These are phyloP conservation scores for Centrocercus urophasianus DNA, from an alignment of 2,113 vertebrate genomes.

Conservation along the genomic window DNA sequence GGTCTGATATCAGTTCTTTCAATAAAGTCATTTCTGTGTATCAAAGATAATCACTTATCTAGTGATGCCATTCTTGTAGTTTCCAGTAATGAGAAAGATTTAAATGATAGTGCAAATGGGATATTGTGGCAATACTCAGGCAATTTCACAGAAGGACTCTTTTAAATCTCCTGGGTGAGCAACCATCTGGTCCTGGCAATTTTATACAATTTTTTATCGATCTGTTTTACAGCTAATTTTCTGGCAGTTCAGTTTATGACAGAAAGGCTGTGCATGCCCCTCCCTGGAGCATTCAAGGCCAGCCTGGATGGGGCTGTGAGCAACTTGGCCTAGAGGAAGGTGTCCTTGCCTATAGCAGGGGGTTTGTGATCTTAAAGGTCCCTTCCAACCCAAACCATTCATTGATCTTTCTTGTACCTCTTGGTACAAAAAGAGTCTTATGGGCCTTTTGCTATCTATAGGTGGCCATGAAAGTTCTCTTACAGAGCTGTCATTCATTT, in stretches of 20 bases:
- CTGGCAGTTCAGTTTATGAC: background rate
- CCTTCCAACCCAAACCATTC: background rate
- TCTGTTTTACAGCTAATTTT: background rate
- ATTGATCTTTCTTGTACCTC: background rate
- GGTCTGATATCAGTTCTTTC: background rate
- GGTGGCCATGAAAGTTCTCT: background rate
- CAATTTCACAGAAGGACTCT: background rate
- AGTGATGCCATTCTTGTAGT: background rate
- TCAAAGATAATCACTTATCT: background rate
- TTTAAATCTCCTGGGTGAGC: background rate
- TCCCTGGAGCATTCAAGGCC: no score
- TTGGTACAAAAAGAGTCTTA: background rate
- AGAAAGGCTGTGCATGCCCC: background rate
- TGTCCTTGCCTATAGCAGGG: no score
- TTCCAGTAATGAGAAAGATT: background rate
- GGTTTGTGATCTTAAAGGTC: no score
- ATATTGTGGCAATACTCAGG: background rate
- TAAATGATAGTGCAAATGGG: background rate
- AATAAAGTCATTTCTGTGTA: background rate
- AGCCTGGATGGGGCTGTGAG: no score
- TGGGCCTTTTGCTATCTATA: background rate
- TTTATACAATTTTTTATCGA: background rate
- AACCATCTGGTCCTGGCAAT: constrained; percentile 26
- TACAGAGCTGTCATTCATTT: background rate
- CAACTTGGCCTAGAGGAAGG: no score